Base-by-base conservation (phyloP, 2,888 invertebrate species). In the Empis livida region DNA sequence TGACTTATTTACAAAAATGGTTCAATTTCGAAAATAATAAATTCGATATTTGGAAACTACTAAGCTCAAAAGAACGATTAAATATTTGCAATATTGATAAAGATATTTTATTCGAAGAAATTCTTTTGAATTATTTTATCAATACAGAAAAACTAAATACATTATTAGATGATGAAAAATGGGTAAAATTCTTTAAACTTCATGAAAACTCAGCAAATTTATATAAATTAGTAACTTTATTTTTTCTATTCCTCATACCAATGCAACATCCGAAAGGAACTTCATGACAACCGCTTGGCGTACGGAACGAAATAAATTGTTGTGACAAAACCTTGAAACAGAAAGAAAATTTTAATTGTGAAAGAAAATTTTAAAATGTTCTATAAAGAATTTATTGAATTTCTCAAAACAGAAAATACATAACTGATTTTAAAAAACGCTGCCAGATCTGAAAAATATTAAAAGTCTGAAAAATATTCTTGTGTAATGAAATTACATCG, bases 271-370 rank as follows among this genome's bases (percentile, higher is more conserved):
- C 13, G 37, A 42, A 46, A 39, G 39, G 37, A 39, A 42, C 39
- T 42, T 46, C n/a, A 42, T 46, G 42, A 35, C 46, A 23, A 46
- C 46, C 40, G 37, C 42, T 42, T 42, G 46, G 35, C 23, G 37
- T 13, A 46, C 11, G 32, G 41, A 45, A 45, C 38, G 45, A 41
- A 45, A 32, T 32, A 37, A 14, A 9, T 41, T 45, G 35, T 23
- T 35, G 14, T 39, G 41, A 13, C 11, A 41, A 20, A 45, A 40
- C 15, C 31, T 45, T 16, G 41, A 45, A 16, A 38, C 46, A 42
- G 43, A 42, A 16, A n/a, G n/a, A n/a, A n/a, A n/a, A n/a, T n/a
- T n/a, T 38, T 46, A 39, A 39, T 39, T 16, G 39, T 39, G 3
- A 39, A 39, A 11, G 39, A 39, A 39, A 39, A 39, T 39, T 39